A percentile compares a stretch with the other conserved stretches of the same genome.
These are phyloP conservation scores for Muntiacus muntjak DNA, from an alignment of 2,113 vertebrate species.

Conservation along the genomic window DNA sequence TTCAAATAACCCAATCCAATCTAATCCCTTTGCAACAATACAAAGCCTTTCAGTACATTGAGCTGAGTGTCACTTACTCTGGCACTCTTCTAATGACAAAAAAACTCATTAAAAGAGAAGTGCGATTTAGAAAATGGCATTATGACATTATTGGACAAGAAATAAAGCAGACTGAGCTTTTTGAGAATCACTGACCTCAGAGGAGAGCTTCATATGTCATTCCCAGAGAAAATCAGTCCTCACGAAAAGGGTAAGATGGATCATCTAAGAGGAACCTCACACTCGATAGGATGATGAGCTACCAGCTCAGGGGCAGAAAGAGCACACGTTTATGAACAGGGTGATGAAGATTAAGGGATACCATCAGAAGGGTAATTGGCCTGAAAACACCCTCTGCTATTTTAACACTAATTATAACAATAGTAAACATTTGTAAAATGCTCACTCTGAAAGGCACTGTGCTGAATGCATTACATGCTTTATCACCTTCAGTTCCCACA, in stretches of 20 bases:
- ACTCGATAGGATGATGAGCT: neutral
- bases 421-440: neutral
- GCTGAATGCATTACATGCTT: neutral
- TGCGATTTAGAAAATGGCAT: slow-evolving; percentile 31
- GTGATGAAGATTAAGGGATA: neutral
- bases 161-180: slow-evolving; percentile 3
- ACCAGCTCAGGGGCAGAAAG: neutral
- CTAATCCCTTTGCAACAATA: neutral
- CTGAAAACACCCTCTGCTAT: slow-evolving; percentile 31
- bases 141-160: slow-evolving; percentile 28
- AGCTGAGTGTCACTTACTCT: neutral
- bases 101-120: neutral
- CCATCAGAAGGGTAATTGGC: slow-evolving; percentile 36
- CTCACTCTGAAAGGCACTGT: neutral
- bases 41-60: neutral
- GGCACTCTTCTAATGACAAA: neutral
- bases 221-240: slow-evolving; percentile 57
- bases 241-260: slow-evolving; percentile 51
- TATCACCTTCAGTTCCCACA: neutral
- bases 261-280: slow-evolving; percentile 37
- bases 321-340: neutral
- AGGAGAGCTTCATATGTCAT: slow-evolving; percentile 34
- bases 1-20: neutral
- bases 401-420: neutral
- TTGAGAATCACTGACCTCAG: neutral